These are phyloP conservation scores for Psittacula echo DNA, from an alignment of 2,797 vertebrate genomes.

Conservation along the genomic window DNA sequence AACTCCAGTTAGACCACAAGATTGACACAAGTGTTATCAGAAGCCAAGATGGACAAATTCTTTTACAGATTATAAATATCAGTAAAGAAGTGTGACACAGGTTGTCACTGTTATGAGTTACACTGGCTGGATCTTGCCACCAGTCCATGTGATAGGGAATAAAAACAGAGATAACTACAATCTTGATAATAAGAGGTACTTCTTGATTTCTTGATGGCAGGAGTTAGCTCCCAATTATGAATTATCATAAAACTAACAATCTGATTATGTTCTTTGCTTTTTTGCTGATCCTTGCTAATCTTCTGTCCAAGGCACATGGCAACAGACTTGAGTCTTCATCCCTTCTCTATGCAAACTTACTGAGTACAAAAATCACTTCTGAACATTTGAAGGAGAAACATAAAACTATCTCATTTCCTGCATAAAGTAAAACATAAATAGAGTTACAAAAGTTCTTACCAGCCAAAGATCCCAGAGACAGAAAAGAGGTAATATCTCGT, in stretches of 20 bases:
- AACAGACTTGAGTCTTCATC: background rate
- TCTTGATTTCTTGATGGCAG: background rate
- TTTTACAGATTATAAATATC: background rate
- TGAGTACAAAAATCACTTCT: background rate
- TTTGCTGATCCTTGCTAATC: background rate
- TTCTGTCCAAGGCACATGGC: background rate
- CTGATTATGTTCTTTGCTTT: background rate
- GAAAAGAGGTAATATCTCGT: background rate
- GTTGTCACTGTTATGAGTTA: fast-evolving
- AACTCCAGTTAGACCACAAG: background rate
- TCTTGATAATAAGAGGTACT: background rate
- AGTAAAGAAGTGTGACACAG: background rate
- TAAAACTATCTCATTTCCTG: background rate
- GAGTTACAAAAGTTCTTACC: background rate
- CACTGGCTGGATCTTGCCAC: background rate
- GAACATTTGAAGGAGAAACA: background rate
- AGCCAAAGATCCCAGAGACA: background rate
- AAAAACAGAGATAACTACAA: background rate
- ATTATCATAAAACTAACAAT: background rate
- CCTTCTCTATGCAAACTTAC: background rate
- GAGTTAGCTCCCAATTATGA: background rate
- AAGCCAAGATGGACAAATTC: background rate
- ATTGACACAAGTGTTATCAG: background rate
- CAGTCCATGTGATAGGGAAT: background rate
- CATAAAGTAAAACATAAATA: background rate